Base-by-base conservation (phyloP, 2,888 invertebrate species). In the Empis stercorea region DNA sequence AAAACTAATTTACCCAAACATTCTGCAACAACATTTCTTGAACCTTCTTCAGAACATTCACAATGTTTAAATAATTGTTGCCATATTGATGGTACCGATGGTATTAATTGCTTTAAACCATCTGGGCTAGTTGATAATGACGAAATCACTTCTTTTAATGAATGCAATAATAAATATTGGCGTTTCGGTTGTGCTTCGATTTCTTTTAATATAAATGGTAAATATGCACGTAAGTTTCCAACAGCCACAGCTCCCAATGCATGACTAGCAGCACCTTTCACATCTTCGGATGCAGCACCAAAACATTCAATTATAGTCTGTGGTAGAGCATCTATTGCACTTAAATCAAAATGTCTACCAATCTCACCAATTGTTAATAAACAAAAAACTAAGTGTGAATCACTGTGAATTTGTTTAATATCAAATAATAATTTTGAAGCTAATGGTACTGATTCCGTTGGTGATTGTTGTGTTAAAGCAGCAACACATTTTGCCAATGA, bases 21-120 rank as follows among this genome's bases (percentile, higher is more conserved):
- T 71, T 99, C 99, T 1, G 99, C 94, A 3, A 99, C 97, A 6
- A 99, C 96, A 70, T 97, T 97, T 50, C 99, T 79, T 9, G 97
- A 96, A 37, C 99, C 97, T 71, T 99, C 99, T 71, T 99, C 99
- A 1, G 82, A 81, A 64, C 95, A 96, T 67, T 95, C 93, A 59
- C 96, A 94, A 64, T 97, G 95, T 59, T 85, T 81, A 58, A 96
- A 91, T 34, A 99, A 72, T 63, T 95, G 86, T 44, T 80, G 76
- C 95, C 95, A 96, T 60, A 96, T 93, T 48, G 84, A 82, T 49
- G 87, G 86, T 52, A 88, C 87, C 55, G 87, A 87, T 7, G 82
- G 83, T 57, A 87, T 73, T 42, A 91, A 65, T 38, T 83, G 80
- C 54, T 83, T 78, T 5, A 91, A 78, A 16, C 87, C 87, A 57